Conservation (phyloP, 2,797 vertebrate species). For the Gymnoscopelus braueri region DNA sequence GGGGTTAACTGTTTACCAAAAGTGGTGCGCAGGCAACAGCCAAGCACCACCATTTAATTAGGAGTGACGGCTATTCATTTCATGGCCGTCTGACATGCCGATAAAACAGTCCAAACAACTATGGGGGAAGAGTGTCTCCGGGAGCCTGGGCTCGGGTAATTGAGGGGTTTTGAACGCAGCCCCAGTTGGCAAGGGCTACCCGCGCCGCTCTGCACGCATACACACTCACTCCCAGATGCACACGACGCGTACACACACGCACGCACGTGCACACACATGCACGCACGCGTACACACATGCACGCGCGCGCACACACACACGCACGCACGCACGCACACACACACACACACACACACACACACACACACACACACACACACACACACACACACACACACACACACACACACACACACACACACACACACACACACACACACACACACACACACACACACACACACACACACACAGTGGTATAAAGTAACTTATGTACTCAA, state of each 20-base stretch:
- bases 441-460: no score
- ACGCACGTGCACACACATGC: no score
- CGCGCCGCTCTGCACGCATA: neutral
- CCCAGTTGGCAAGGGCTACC: conserved; percentile 43
- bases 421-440: no score
- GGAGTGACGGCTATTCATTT: conserved; percentile 54
- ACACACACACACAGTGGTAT: no score
- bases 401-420: no score
- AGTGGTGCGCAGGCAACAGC: conserved; percentile 48
- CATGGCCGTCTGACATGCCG: conserved; percentile 59
- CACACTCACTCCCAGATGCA: neutral
- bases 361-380: conserved; percentile 10
- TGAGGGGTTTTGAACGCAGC: conserved; percentile 61
- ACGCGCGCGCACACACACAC: neutral
- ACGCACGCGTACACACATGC: neutral
- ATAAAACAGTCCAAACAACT: conserved; percentile 72
- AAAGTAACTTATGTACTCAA: no score
- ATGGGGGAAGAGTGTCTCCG: conserved; percentile 55
- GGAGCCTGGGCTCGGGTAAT: conserved; percentile 63
- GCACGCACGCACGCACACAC: neutral
- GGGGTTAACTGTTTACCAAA: conserved; percentile 55
- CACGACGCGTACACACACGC: no score
- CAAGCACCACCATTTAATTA: conserved; percentile 55
- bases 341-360: conserved; percentile 6
- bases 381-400: no score